Evolutionary conservation across 2,888 invertebrate genomes (phyloP).

Genomic region (Craniophora ligustri): DNA sequence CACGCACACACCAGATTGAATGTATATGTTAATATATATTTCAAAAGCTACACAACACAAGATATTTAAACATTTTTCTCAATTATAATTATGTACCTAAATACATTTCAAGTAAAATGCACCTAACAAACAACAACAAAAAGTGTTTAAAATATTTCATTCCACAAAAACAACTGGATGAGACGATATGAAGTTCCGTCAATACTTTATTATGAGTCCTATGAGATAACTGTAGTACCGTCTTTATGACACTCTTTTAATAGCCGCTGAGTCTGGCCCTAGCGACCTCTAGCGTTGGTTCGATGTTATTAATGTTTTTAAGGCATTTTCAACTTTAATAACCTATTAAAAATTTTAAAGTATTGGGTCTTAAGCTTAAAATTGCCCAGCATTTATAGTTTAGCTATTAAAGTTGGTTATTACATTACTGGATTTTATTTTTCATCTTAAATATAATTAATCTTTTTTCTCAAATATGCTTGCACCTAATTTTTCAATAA

Average conservation of each 20-base stretch:
- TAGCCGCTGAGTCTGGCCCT: constrained; percentile 70
- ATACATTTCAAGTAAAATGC: not conserved
- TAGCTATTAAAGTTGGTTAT: constrained; percentile 8
- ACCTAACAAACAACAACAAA: constrained; percentile 6
- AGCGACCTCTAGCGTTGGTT: constrained; percentile 38
- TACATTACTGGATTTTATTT: not conserved
- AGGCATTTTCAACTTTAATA: constrained; percentile 58
- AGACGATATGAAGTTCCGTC: constrained; percentile 60
- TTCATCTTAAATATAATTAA: no score
- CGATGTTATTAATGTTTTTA: constrained; percentile 61
- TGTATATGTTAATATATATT: no score
- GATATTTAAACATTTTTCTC: no score
- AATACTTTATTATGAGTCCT: constrained; percentile 77
- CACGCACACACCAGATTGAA: no score
- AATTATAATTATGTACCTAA: no score
- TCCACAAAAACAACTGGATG: constrained; percentile 41
- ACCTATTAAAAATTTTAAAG: constrained; percentile 52
- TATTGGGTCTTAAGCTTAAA: constrained; percentile 25
- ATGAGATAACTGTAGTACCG: constrained; percentile 72
- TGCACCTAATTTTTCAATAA: no score
- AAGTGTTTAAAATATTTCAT: constrained; percentile 38
- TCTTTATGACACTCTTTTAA: constrained; percentile 79
- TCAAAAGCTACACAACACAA: no score
- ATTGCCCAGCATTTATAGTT: constrained; percentile 24
- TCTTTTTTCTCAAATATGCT: no score